Evolutionary conservation across 2,797 vertebrate species (phyloP).

Genomic region (Micromesistius poutassou): DNA sequence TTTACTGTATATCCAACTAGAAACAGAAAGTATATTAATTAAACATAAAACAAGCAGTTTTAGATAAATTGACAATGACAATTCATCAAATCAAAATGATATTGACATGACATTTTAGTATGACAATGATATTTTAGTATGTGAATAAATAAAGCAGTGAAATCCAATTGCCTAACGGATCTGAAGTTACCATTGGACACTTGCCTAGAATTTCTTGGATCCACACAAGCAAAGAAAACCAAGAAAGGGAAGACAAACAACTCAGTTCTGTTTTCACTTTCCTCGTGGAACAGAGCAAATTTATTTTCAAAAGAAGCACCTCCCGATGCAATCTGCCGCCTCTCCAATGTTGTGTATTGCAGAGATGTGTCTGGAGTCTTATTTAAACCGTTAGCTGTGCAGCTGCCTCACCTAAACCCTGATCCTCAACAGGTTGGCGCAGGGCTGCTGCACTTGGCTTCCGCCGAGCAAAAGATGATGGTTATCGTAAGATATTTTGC

Average conservation of each 20-base stretch:
- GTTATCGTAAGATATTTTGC: slow-evolving; percentile 53
- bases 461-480: slow-evolving; percentile 45
- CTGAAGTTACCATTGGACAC: background rate
- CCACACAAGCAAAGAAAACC: background rate
- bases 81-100: background rate
- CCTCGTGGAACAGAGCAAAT: background rate
- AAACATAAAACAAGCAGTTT: background rate
- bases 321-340: background rate
- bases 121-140: background rate
- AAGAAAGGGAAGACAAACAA: slow-evolving; percentile 1
- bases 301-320: background rate
- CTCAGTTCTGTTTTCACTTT: slow-evolving; percentile 3
- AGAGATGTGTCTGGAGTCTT: background rate
- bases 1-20: too few species aligned
- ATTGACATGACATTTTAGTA: too few species aligned
- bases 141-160: slow-evolving; percentile 1
- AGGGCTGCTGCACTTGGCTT: slow-evolving; percentile 26
- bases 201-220: background rate
- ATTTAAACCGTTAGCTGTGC: background rate
- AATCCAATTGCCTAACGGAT: background rate
- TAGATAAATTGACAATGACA: background rate
- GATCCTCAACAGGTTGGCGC: slow-evolving; percentile 4
- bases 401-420: background rate
- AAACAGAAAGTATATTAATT: background rate
- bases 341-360: background rate